Base-by-base conservation (phyloP, 2,113 vertebrate species). In the Mus spicilegus region DNA sequence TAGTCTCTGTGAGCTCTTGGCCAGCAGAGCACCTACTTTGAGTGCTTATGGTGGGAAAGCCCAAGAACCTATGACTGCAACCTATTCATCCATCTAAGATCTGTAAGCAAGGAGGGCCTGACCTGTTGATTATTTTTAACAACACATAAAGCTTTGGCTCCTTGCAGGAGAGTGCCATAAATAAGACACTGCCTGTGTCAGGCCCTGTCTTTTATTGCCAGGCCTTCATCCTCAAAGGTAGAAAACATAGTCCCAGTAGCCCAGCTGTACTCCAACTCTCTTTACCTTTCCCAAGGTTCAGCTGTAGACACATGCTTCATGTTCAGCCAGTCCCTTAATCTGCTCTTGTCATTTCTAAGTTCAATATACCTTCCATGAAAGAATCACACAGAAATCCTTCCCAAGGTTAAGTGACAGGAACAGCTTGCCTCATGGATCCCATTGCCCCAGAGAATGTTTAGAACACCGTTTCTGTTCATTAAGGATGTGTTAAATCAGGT, bases 331-430 rank as follows among this genome's bases (percentile, higher is more conserved):
- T 46, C 54, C 49, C 36, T 72, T 87, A 46, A 61, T 95, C 73
- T 94, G 19, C 39, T 39, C 67, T 72, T 89, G 73, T 94, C 72
- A 69, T 89, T 89, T 97, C 78, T 86, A 87, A 86, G 69, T 92
- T 73, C 36, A 90, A 24, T 58, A 30, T 58, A 56, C 16, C 78
- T 82, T 69, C 65, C 12, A 24, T 61, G 42, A 88, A 89, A 54
- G 61, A 95, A 90, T 26, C 26, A 6, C 26, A 49, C 24, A 30
- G 24, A 67, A 91, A 51, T 49, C 69, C 84, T 14, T 36, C 69
- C 84, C 17, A 46, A 77, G 93, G 69, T 78, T 84, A 67, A 67
- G 39, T 54, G 46, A n/a, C 87, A 76, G 26, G 78, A 89, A 20
- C 26, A 93, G 28, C 49, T 84, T 67, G 63, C 76, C 91, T 82